A percentile compares a stretch with the other conserved stretches of the same genome.
These are phyloP conservation scores for Ophion costatus DNA, from an alignment of 2,888 invertebrate genomes.

Conservation along the genomic window DNA sequence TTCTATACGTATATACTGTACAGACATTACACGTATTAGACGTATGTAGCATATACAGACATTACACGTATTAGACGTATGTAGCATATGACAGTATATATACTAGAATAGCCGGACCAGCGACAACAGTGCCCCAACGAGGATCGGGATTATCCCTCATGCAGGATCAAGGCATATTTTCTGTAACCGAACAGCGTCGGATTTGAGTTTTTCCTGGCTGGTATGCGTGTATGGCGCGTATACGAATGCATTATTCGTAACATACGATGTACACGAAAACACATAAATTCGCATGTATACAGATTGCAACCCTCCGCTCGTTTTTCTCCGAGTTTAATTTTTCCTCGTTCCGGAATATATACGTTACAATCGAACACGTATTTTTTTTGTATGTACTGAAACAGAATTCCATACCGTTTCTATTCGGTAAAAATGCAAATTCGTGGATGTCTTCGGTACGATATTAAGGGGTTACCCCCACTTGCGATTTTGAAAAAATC, in stretches of 20 bases:
- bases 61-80: too few relatives aligned
- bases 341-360: not conserved
- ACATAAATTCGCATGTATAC: not conserved
- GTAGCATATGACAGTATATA: constrained; percentile 4
- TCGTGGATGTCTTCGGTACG: not conserved
- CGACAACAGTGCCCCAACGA: constrained; percentile 61
- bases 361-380: not conserved
- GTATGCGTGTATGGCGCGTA: constrained; percentile 9
- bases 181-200: constrained; percentile 39
- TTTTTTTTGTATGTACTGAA: not conserved
- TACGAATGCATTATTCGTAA: constrained; percentile 23
- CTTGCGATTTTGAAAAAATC: too few relatives aligned
- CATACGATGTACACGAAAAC: constrained; percentile 1
- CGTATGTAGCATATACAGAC: not conserved
- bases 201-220: constrained; percentile 20
- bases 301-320: not conserved
- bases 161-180: constrained; percentile 69
- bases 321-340: not conserved
- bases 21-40: too few relatives aligned
- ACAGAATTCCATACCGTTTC: not conserved
- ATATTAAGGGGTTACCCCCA: too few relatives aligned
- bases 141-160: constrained; percentile 74
- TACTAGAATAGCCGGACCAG: constrained; percentile 16
- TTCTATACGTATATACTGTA: not conserved
- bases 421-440: not conserved